Evolutionary conservation across 2,797 vertebrate genomes (phyloP).

Genomic region (Pteropus rufus): DNA sequence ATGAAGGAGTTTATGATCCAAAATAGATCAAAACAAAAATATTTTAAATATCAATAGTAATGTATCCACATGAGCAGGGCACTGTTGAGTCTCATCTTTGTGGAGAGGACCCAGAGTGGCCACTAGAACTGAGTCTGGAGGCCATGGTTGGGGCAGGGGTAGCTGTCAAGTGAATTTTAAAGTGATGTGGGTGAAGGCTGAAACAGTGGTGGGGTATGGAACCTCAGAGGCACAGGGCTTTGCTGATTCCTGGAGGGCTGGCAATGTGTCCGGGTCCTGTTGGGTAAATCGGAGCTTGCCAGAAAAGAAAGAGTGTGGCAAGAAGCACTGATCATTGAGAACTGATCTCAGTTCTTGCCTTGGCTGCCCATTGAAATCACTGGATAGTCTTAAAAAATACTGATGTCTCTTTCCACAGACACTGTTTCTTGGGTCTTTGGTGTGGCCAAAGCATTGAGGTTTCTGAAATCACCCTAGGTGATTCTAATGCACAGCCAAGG

Average conservation of each 20-base stretch:
- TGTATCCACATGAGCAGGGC: neutral
- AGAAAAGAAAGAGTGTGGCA: neutral
- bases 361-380: too few relatives aligned
- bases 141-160: neutral
- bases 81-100: neutral
- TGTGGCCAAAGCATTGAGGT: neutral
- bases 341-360: neutral
- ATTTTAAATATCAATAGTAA: neutral
- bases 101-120: neutral
- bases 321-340: fast-evolving
- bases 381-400: neutral
- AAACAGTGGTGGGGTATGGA: neutral
- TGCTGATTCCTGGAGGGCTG: neutral
- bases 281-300: neutral
- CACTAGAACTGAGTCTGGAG: neutral
- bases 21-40: neutral
- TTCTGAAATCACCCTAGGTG: neutral
- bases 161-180: neutral
- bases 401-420: neutral
- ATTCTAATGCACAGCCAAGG: neutral
- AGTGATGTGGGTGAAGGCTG: neutral
- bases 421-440: neutral
- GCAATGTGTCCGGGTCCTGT: neutral
- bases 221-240: neutral
- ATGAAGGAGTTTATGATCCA: neutral